Percentiles rank a stretch among this genome's conserved stretches.
Conservation (phyloP, 2,888 invertebrate genomes). For the Nudaria mundana region DNA sequence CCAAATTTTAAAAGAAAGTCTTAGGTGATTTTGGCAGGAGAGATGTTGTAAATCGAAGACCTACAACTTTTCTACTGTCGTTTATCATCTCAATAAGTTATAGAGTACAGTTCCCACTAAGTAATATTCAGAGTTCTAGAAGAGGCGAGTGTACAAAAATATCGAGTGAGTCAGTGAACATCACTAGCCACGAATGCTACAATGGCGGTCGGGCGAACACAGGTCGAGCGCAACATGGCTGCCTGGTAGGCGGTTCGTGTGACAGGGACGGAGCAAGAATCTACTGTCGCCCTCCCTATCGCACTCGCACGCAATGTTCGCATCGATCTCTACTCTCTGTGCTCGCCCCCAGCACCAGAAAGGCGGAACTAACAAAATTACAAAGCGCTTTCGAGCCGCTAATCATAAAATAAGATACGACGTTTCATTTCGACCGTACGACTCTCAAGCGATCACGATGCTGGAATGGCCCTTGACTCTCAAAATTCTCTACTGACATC, state of each 20-base stretch:
- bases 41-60: neutral
- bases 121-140: constrained; percentile 25
- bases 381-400: constrained; percentile 82
- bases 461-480: constrained; percentile 80
- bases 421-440: constrained; percentile 81
- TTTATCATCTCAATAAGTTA: constrained; percentile 17
- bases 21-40: too few species aligned
- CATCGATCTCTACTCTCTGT: constrained; percentile 79
- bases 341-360: constrained; percentile 81
- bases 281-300: constrained; percentile 57
- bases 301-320: constrained; percentile 72
- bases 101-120: constrained; percentile 19
- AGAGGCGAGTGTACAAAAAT: constrained; percentile 44
- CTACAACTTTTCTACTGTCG: constrained; percentile 9
- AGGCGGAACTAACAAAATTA: constrained; percentile 82
- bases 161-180: constrained; percentile 64
- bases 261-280: constrained; percentile 62
- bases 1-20: too few species aligned
- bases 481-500: constrained; percentile 76
- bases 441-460: constrained; percentile 78
- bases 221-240: constrained; percentile 82
- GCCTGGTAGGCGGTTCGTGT: constrained; percentile 79
- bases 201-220: constrained; percentile 81
- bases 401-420: constrained; percentile 82
- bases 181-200: constrained; percentile 78